A percentile compares a stretch with the other conserved stretches of the same genome.
Evolutionary conservation across 2,797 vertebrate genomes (phyloP).

Genomic region (Lacerta bilineata): DNA sequence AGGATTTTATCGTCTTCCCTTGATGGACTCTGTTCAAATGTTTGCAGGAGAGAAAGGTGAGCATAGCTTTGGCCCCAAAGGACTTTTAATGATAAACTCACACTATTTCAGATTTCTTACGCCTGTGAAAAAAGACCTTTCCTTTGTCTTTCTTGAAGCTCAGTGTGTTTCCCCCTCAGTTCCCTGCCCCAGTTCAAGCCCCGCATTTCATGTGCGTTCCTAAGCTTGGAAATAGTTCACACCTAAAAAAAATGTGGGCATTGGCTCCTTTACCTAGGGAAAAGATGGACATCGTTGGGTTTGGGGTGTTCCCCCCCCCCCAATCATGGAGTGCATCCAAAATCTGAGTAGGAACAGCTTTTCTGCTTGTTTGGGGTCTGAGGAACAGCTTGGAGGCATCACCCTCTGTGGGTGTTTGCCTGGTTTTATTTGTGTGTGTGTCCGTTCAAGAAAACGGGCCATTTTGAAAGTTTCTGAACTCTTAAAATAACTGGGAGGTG

Average conservation of each 20-base stretch:
- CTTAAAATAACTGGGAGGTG: conserved; percentile 78
- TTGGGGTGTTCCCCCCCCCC: conserved; percentile 14
- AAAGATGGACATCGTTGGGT: conserved; percentile 63
- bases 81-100: conserved; percentile 62
- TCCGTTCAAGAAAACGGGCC: conserved; percentile 77
- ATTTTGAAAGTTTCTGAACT: conserved; percentile 76
- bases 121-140: conserved; percentile 49
- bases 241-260: conserved; percentile 77
- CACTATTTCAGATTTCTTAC: conserved; percentile 65
- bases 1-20: conserved; percentile 64
- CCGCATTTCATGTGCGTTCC: conserved; percentile 62
- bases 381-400: conserved; percentile 80
- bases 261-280: conserved; percentile 69
- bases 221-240: conserved; percentile 79
- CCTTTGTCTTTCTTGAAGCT: conserved; percentile 12
- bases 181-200: conserved; percentile 54
- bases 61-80: conserved; percentile 69
- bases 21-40: conserved; percentile 66
- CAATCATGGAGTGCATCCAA: conserved; percentile 69
- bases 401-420: conserved; percentile 73
- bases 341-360: conserved; percentile 77
- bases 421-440: conserved; percentile 74
- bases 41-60: conserved; percentile 63
- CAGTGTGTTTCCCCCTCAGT: conserved; percentile 43
- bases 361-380: conserved; percentile 65